Base-by-base conservation (phyloP, 2,888 invertebrate genomes). In the Lasioglossum marginatum region DNA sequence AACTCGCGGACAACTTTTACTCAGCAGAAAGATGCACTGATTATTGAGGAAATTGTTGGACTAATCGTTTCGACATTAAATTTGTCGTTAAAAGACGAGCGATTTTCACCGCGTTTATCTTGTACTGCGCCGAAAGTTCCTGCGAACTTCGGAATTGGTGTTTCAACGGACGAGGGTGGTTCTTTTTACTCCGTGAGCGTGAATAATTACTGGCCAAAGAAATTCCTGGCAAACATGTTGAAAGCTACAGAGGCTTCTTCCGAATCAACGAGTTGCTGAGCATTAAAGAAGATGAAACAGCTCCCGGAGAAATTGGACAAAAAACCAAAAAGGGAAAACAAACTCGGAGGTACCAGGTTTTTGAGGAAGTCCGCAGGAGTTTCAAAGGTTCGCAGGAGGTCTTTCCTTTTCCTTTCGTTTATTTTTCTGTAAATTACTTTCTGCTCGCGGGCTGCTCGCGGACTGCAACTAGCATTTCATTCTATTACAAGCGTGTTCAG, bases 401-500 rank as follows among this genome's bases (percentile, higher is more conserved):
- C 10, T 66, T 23, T 8, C 19, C 23, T 12, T 14, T 70, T 70
- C 0, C n/a, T 10, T 40, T n/a, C 5, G 14, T 40, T 14, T 23
- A 10, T 57, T 52, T 66, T 31, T 34, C 37, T 37, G 68, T 4
- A 37, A 68, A 68, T 68, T 37, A 68, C 23, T 70, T 40, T 70
- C 70, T 34, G 40, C n/a, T 70, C 68, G n/a, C 68, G 37, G 37
- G n/a, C 14, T 70, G 14, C 37, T 40, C 40, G n/a, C 10, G 37
- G 4, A 14, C 70, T n/a, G 37, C n/a, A 70, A 70, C 70, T 40
- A 70, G n/a, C 40, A 12, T 70, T 70, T 70, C 40, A 40, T 40
- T 70, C 40, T n/a, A 40, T 70, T 40, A 40, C 70, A 70, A 16
- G 23, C 70, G 40, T 70, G 40, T 40, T 70, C 70, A n/a, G 40